Base-by-base conservation (phyloP, 2,797 vertebrate species). In the Graptemys geographica region DNA sequence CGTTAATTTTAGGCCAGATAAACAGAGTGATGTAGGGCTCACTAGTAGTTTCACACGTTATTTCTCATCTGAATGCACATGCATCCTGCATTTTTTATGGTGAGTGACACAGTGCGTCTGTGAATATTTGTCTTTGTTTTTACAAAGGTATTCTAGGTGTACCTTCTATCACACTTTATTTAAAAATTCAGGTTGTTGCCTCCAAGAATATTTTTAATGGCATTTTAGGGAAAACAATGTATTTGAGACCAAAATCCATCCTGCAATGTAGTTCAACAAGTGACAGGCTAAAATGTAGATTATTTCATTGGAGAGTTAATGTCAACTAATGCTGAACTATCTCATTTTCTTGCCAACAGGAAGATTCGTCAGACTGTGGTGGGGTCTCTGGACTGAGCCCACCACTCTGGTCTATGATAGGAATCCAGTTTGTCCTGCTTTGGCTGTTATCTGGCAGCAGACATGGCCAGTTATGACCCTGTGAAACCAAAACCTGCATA, bases 301-400 rank as follows among this genome's bases (percentile, higher is more conserved):
- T 88, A 41, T 4, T 91, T 88, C 19, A 84, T 7, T 33, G 44
- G 37, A 72, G 76, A 56, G 6, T 37, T 78, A 49, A 15, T 10
- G 62, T 12, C 62, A 84, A 11, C 51, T 84, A 47, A 44, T 90
- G 12, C 59, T 87, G 89, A 96, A 72, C 56, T n/a, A 72, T 72
- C 86, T 80, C 94, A 21, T 88, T 89, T 92, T 97, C 95, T 97
- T 95, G 37, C 88, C 90, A 49, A 97, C 98, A 99, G 99, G 99
- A 99, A 95, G 99, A 99, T 97, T 99, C 99, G 25, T 98, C 99
- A 2, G 99, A 99, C 96, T 99, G 99, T 19, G 99, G 99, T 95
- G 99, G 99, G 13, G 99, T 98, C 97, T 99, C 98, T 97, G 98
- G 98, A 90, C 97, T 99, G 97, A 99, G 96, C 92, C 98, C 99